phyloP scores from a whole-genome alignment of 2,888 invertebrate species.

The Conchocele bisecta region DNA sequence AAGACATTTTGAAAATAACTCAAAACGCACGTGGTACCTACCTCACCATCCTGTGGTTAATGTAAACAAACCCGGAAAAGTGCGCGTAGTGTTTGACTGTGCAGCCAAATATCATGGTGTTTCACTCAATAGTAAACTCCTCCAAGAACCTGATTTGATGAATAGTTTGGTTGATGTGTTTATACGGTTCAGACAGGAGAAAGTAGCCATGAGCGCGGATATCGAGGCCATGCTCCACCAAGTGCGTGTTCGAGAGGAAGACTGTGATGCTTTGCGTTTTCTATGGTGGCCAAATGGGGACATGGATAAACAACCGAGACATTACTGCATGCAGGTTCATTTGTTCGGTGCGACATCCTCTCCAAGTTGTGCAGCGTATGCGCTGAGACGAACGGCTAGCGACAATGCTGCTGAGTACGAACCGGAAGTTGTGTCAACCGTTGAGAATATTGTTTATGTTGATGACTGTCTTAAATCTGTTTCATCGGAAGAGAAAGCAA shows the following conservation, averaged over 20 bases:
- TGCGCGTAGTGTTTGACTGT: constrained; percentile 49
- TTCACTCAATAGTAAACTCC: constrained; percentile 46
- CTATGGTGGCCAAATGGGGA: constrained; percentile 51
- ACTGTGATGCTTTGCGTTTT: constrained; percentile 41
- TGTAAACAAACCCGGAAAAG: constrained; percentile 46
- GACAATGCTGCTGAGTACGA: constrained; percentile 19
- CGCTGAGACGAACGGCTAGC: constrained; percentile 35
- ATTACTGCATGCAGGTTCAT: constrained; percentile 49
- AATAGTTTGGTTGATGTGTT: constrained; percentile 49
- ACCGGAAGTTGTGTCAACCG: constrained; percentile 20
- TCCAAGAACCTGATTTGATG: constrained; percentile 52
- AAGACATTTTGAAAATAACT: background rate
- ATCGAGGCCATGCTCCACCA: constrained; percentile 59
- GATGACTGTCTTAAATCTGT: constrained; percentile 36
- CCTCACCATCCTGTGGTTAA: constrained; percentile 50
- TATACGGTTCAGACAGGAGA: constrained; percentile 43
- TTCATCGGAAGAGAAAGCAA: constrained; percentile 14
- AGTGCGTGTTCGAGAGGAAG: constrained; percentile 33
- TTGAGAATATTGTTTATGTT: constrained; percentile 34
- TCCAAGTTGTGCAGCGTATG: constrained; percentile 45
- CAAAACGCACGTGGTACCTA: constrained; percentile 39
- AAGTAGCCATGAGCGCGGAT: constrained; percentile 36
- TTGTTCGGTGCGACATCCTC: constrained; percentile 51
- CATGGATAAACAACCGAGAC: constrained; percentile 4
- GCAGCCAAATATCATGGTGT: constrained; percentile 43